Base-by-base conservation (phyloP, 1,140 invertebrate species). In the Drosophila lini region DNA sequence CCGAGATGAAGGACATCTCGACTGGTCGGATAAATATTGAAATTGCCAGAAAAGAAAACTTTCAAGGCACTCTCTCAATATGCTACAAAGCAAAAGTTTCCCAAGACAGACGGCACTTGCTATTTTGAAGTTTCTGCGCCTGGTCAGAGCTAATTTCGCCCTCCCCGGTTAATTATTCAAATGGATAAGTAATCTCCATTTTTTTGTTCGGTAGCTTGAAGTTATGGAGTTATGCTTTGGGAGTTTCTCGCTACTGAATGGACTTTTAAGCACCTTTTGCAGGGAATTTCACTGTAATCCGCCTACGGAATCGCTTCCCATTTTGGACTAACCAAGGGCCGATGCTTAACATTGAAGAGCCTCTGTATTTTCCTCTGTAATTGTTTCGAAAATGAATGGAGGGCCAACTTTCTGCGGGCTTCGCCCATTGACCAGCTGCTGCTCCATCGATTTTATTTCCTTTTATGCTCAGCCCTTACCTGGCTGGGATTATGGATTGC, bases 21-120 rank as follows among this genome's bases (percentile, higher is more conserved):
- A 68, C 73, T 68, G 62, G 63, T 58, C 45, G 74, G 42, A 76
- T 76, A 75, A 76, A 76, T 76, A 76, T 76, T 76, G 62, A 77
- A 76, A 76, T 76, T 76, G 74, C 74, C 73, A 76, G 74, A 75
- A 75, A 76, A 68, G 47, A 41, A 71, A 71, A 71, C 65, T 71
- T 71, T 71, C 44, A 71, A 73, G 65, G 69, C 68, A 41, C 69
- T 73, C 65, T 59, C 69, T 59, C 65, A 73, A 73, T 73, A 71
- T 73, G 67, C 67, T 73, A 50, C 65, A 71, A 73, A 59, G 55
- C 71, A 52, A 77, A 76, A 77, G 38, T 77, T 76, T 76, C 11
- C 28, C 36, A 59, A 59, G 52, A 50, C 52, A 59, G 53, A 50
- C 44, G 53, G 52, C 69, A 42, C 62, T 71, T 59, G 53, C 31